phyloP scores from a whole-genome alignment of 1,140 invertebrate genomes.

The Bombus confusus region DNA sequence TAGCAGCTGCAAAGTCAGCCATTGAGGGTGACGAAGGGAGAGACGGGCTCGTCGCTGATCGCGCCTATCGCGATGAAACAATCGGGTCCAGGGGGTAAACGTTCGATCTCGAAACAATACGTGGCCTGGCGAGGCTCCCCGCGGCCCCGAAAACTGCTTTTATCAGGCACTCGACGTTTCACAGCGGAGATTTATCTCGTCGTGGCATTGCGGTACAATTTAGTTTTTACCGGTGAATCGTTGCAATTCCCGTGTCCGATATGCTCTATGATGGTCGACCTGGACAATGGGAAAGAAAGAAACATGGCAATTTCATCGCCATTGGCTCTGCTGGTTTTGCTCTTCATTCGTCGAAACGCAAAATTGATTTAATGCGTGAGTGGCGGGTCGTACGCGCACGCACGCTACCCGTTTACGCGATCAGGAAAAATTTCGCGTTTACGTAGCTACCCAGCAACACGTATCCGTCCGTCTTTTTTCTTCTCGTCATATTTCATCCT shows the following conservation, averaged over 20 bases:
- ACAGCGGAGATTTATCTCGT: constrained; percentile 60
- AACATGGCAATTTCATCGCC: background rate
- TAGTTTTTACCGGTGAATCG: constrained; percentile 63
- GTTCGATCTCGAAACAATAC: constrained; percentile 61
- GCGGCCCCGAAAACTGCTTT: constrained; percentile 54
- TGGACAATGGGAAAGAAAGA: constrained; percentile 32
- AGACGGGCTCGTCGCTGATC: constrained; percentile 4
- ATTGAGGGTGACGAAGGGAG: background rate
- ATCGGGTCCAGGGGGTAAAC: constrained; percentile 52
- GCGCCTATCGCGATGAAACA: constrained; percentile 61
- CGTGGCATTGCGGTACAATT: constrained; percentile 49
- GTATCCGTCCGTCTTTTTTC: background rate
- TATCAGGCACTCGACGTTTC: constrained; percentile 64
- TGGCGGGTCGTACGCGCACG: background rate
- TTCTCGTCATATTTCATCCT: background rate
- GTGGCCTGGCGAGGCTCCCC: constrained; percentile 39
- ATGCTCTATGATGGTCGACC: constrained; percentile 52
- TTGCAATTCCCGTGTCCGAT: constrained; percentile 51
- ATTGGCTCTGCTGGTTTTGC: background rate
- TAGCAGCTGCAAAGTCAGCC: constrained; percentile 38
- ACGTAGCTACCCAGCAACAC: background rate
- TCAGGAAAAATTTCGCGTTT: constrained; percentile 2
- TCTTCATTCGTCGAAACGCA: constrained; percentile 32
- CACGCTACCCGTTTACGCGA: constrained; percentile 6
- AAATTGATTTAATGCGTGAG: constrained; percentile 59